Conservation (phyloP, 2,888 invertebrate genomes). For the Axea sp. region DNA sequence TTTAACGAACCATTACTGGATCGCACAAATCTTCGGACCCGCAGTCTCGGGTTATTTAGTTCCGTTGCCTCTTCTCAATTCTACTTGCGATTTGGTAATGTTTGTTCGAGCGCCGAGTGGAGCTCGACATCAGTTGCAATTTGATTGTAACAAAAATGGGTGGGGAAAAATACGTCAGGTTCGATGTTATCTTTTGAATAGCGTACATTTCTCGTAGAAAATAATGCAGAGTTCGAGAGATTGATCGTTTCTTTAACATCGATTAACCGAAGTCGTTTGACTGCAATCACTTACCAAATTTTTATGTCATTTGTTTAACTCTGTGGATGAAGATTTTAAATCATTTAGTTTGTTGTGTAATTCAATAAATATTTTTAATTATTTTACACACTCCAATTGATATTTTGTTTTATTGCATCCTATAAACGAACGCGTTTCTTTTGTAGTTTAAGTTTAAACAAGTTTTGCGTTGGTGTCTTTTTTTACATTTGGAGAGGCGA, state of each 20-base stretch:
- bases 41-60: too few relatives aligned
- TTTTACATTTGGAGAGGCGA: too few relatives aligned
- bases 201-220: slow-evolving; percentile 53
- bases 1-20: slow-evolving; percentile 39
- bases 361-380: slow-evolving; percentile 56
- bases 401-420: slow-evolving; percentile 37
- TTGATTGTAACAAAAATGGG: slow-evolving; percentile 26
- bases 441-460: neutral
- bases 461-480: too few relatives aligned
- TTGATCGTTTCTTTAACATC: slow-evolving; percentile 21
- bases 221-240: slow-evolving; percentile 34
- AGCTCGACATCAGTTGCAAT: slow-evolving; percentile 20
- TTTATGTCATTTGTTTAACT: slow-evolving; percentile 53
- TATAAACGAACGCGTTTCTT: too few relatives aligned
- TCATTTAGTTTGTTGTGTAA: slow-evolving; percentile 52
- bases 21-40: slow-evolving; percentile 41
- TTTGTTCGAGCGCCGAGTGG: slow-evolving; percentile 19
- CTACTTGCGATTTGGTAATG: slow-evolving; percentile 27
- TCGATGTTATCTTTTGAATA: slow-evolving; percentile 53
- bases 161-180: slow-evolving; percentile 44
- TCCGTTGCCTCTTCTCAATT: neutral
- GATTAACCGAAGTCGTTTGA: slow-evolving; percentile 44
- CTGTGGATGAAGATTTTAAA: slow-evolving; percentile 47
- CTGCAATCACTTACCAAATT: slow-evolving; percentile 51
- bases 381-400: slow-evolving; percentile 36